Evolutionary conservation across 2,888 invertebrate species (phyloP).

Genomic region (Elysia crispata): DNA sequence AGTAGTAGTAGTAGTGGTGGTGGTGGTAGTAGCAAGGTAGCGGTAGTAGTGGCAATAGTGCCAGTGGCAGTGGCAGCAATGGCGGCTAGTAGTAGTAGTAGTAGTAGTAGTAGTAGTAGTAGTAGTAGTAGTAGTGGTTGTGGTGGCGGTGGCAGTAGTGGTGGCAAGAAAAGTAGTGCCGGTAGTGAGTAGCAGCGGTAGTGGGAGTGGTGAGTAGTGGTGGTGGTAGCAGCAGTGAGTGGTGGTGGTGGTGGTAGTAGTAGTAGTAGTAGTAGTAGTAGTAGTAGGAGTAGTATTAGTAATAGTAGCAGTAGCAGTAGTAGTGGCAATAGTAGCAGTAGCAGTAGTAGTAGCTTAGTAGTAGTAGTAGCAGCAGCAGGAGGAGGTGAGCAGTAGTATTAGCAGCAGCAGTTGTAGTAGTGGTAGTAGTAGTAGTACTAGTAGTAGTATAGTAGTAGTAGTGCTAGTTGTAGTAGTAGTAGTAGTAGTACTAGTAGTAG

Average conservation of each 20-base stretch:
- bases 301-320: constrained; percentile 2
- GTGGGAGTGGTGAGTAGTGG: constrained; percentile 23
- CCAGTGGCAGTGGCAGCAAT: too few relatives aligned
- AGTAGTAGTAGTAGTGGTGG: constrained; percentile 37
- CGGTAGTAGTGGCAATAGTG: too few relatives aligned
- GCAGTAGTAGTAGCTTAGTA: neutral
- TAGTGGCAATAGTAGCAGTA: too few relatives aligned
- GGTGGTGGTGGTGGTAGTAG: too few relatives aligned
- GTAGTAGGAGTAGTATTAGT: too few relatives aligned
- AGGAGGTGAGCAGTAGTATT: too few relatives aligned
- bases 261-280: too few relatives aligned
- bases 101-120: constrained; percentile 46
- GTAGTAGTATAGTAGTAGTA: constrained; percentile 22
- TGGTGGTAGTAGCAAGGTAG: constrained; percentile 21
- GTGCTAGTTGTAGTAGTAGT: constrained; percentile 50
- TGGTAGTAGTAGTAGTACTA: too few relatives aligned
- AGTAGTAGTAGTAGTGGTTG: too few relatives aligned
- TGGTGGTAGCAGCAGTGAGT: constrained; percentile 46
- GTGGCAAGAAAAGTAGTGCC: constrained; percentile 48
- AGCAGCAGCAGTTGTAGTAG: too few relatives aligned
- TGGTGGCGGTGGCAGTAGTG: constrained; percentile 47
- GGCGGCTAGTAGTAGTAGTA: too few relatives aligned
- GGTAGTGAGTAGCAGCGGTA: constrained; percentile 36
- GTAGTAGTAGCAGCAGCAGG: too few relatives aligned
- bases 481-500: constrained; percentile 49